These are phyloP conservation scores for Onthophagus taurus DNA, from an alignment of 1,140 invertebrate genomes.

Conservation along the genomic window DNA sequence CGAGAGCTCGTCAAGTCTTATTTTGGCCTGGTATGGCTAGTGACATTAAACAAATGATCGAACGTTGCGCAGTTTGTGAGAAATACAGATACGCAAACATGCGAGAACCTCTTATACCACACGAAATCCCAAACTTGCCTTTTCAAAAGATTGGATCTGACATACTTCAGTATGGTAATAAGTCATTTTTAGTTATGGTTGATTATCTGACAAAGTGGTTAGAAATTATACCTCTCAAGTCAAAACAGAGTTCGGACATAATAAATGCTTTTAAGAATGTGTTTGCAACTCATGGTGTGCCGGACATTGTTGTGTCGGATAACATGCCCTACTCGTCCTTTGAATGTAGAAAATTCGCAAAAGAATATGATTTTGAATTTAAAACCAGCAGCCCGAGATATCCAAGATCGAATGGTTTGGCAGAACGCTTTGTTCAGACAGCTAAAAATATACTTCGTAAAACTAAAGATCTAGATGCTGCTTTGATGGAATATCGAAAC, in stretches of 20 bases:
- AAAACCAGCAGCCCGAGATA: slow-evolving; percentile 1
- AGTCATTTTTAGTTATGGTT: not conserved
- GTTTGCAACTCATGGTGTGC: not conserved
- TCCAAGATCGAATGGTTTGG: slow-evolving; percentile 4
- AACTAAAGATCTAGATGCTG: not conserved
- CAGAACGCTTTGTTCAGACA: not conserved
- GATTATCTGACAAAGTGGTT: not conserved
- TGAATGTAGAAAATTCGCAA: slow-evolving; percentile 5
- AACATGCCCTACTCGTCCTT: not conserved
- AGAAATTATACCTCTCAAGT: no score
- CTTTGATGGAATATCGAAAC: slow-evolving; percentile 1
- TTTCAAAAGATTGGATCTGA: no score
- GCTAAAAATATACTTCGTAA: slow-evolving; percentile 3
- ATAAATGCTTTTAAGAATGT: not conserved
- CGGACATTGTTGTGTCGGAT: not conserved
- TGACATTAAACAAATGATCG: not conserved
- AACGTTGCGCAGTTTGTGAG: not conserved
- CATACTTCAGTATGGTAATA: no score
- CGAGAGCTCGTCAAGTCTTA: not conserved
- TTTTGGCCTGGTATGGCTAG: not conserved
- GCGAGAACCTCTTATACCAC: no score
- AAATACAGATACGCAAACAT: slow-evolving; percentile 1
- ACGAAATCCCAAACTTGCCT: no score
- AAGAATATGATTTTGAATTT: not conserved
- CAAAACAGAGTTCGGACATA: not conserved